A percentile compares a stretch with the other conserved stretches of the same genome.
Evolutionary conservation across 2,113 vertebrate genomes (phyloP).

Genomic region (Nematolebias whitei): DNA sequence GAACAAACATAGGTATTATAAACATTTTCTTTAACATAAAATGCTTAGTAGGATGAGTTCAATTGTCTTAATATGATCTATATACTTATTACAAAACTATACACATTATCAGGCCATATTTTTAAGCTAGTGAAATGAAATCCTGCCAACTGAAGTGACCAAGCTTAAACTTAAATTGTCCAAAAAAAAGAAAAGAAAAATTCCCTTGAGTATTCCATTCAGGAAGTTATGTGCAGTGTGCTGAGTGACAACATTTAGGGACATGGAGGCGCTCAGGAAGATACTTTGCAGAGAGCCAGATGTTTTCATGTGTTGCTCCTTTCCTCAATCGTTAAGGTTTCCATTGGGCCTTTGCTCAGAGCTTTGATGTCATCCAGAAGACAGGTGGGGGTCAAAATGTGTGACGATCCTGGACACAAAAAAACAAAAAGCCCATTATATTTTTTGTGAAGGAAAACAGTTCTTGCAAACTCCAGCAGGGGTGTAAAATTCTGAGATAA

Average conservation of each 20-base stretch:
- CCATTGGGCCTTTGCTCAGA: conserved; percentile 87
- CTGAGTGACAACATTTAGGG: background rate
- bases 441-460: background rate
- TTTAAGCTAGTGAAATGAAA: background rate
- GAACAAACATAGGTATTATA: conserved; percentile 19
- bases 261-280: background rate
- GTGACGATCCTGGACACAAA: conserved; percentile 87
- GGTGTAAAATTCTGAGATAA: background rate
- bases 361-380: conserved; percentile 92
- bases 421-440: background rate
- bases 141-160: background rate
- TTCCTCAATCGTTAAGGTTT: conserved; percentile 84
- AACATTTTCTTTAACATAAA: background rate
- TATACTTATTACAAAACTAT: background rate
- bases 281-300: background rate
- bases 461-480: conserved; percentile 12
- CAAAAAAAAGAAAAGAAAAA: conserved; percentile 22
- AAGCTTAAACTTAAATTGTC: background rate
- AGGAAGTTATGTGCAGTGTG: conserved; percentile 47
- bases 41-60: conserved; percentile 6
- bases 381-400: conserved; percentile 88
- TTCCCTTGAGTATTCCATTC: conserved; percentile 62
- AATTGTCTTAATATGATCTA: conserved; percentile 10
- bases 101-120: background rate
- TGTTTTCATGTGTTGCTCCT: conserved; percentile 54